phyloP scores from a whole-genome alignment of 2,888 invertebrate species.

The Clistopyga incitator region DNA sequence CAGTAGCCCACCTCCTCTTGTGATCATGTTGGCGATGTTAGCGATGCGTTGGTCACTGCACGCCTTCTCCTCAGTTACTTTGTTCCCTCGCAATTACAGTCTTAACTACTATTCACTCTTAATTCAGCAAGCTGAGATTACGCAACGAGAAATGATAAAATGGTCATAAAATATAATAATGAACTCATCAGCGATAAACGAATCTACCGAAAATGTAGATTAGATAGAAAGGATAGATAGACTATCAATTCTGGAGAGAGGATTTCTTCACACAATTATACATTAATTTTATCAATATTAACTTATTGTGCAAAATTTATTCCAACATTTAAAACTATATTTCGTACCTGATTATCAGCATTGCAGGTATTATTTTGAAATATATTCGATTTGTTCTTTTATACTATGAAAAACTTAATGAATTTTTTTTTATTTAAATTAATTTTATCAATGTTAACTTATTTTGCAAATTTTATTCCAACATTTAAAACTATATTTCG shows the following conservation, averaged over 20 bases:
- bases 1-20: conserved; percentile 5
- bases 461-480: not conserved
- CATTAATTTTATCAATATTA: not conserved
- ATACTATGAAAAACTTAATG: no score
- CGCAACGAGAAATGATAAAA: not conserved
- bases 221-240: not conserved
- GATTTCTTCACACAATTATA: not conserved
- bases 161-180: not conserved
- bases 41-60: not conserved
- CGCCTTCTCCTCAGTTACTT: not conserved
- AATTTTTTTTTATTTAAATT: no score
- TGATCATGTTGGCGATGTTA: conserved; percentile 6
- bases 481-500: no score
- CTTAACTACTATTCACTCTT: not conserved
- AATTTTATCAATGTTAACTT: not conserved
- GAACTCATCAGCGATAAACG: not conserved
- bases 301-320: not conserved
- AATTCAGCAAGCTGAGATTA: not conserved
- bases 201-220: not conserved
- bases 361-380: no score
- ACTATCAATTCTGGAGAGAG: not conserved
- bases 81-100: not conserved
- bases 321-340: no score
- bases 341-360: no score
- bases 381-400: no score